Conservation (phyloP, 1,140 invertebrate species). For the Acromyrmex echinatior region DNA sequence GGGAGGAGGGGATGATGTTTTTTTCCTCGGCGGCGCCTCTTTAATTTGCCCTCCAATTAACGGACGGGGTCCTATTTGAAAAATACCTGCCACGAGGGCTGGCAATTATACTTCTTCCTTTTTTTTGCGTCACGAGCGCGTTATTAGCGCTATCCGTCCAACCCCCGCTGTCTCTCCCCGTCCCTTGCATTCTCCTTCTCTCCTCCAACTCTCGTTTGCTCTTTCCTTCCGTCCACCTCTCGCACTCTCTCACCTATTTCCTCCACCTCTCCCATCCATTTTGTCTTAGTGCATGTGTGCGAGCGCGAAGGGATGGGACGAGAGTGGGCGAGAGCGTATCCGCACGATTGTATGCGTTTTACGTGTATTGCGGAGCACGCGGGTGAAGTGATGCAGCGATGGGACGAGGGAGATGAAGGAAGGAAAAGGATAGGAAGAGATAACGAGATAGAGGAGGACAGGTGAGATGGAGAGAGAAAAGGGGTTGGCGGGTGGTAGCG, state of each 20-base stretch:
- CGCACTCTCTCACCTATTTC: slow-evolving; percentile 7
- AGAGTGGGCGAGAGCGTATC: slow-evolving; percentile 46
- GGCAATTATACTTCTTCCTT: slow-evolving; percentile 80
- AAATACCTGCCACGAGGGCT: slow-evolving; percentile 78
- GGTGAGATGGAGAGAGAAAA: slow-evolving; percentile 38
- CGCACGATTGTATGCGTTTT: slow-evolving; percentile 60
- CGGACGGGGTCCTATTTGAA: slow-evolving; percentile 79
- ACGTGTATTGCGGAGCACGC: slow-evolving; percentile 59
- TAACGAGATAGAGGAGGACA: slow-evolving; percentile 26
- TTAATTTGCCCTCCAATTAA: slow-evolving; percentile 82
- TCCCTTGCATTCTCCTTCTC: slow-evolving; percentile 28
- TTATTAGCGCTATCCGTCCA: slow-evolving; percentile 81
- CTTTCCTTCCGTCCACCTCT: slow-evolving; percentile 39
- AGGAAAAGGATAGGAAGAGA: slow-evolving; percentile 17
- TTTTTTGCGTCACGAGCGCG: slow-evolving; percentile 78
- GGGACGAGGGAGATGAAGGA: slow-evolving; percentile 21
- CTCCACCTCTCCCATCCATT: slow-evolving; percentile 26
- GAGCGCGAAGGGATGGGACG: slow-evolving; percentile 32
- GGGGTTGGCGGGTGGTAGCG: slow-evolving; percentile 3
- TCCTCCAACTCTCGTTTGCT: slow-evolving; percentile 25
- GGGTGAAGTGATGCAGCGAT: slow-evolving; percentile 36
- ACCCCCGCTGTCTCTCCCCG: slow-evolving; percentile 56
- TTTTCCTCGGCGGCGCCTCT: slow-evolving; percentile 78
- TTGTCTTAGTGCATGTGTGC: slow-evolving; percentile 65
- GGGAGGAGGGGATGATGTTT: slow-evolving; percentile 69